Conservation (phyloP, 2,113 vertebrate species). For the Tiliqua scincoides region DNA sequence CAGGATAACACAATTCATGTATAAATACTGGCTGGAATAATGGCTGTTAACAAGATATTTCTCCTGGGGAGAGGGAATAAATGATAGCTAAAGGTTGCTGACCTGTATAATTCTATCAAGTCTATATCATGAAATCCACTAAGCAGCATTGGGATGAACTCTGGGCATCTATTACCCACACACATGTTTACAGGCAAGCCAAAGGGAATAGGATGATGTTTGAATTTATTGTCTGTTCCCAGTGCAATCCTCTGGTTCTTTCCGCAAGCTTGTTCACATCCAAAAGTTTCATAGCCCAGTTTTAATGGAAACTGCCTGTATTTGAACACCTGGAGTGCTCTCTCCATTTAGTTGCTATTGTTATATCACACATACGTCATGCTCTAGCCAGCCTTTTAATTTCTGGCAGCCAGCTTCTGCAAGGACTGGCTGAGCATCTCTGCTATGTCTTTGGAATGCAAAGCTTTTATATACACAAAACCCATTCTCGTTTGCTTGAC, state of each 20-base stretch:
- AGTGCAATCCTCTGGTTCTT: conserved; percentile 7
- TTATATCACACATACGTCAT: background rate
- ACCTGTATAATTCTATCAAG: background rate
- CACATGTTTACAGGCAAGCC: background rate
- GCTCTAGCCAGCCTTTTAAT: conserved; percentile 12
- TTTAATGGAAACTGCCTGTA: background rate
- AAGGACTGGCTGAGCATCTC: conserved; percentile 19
- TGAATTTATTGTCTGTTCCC: background rate
- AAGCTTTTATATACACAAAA: conserved; percentile 46
- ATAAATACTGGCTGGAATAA: background rate
- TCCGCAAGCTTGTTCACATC: background rate
- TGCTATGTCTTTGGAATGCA: conserved; percentile 19
- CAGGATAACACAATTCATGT: background rate
- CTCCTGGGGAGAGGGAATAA: background rate
- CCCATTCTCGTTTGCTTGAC: conserved; percentile 52
- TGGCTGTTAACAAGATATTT: background rate
- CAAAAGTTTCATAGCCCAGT: background rate
- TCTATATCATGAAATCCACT: background rate
- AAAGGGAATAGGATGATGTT: background rate
- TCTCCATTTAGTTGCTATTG: background rate
- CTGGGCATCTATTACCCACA: background rate
- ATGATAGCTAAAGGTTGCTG: background rate
- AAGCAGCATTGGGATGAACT: background rate
- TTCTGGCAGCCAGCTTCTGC: conserved; percentile 26
- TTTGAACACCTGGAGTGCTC: background rate